A percentile compares a stretch with the other conserved stretches of the same genome.
phyloP scores from a whole-genome alignment of 1,140 invertebrate genomes.

The Saccostrea echinata region DNA sequence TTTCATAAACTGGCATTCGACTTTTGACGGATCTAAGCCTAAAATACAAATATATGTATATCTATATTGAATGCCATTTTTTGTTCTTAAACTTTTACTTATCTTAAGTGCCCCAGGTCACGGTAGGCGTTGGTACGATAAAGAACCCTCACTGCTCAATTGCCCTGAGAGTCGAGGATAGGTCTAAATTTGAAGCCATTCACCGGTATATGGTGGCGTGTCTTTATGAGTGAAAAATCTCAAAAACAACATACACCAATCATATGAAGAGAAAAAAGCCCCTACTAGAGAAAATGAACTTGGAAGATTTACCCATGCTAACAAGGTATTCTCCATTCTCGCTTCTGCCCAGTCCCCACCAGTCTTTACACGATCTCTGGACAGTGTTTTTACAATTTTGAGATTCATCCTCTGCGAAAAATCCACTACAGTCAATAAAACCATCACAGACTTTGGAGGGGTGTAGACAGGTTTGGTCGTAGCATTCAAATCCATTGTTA shows the following conservation, averaged over 20 bases:
- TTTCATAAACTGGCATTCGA: slow-evolving; percentile 42
- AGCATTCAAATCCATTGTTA: slow-evolving; percentile 51
- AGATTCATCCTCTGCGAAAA: slow-evolving; percentile 55
- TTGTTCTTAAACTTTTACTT: no score
- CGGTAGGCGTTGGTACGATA: no score
- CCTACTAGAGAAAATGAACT: no score
- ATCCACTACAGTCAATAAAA: slow-evolving; percentile 54
- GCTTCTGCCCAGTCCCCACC: slow-evolving; percentile 35
- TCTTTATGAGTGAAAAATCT: no score
- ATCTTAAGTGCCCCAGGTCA: no score
- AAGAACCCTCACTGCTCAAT: no score
- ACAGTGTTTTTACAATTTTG: slow-evolving; percentile 31
- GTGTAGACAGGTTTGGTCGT: slow-evolving; percentile 54
- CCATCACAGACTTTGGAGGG: slow-evolving; percentile 51
- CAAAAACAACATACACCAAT: no score
- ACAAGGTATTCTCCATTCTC: slow-evolving; percentile 51
- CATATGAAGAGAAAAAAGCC: no score
- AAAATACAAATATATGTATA: background rate
- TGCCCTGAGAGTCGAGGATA: no score
- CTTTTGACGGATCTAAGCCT: background rate
- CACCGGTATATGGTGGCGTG: no score
- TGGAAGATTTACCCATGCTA: slow-evolving; percentile 21
- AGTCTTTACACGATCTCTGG: slow-evolving; percentile 51
- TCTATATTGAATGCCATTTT: background rate
- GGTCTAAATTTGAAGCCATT: no score